Evolutionary conservation across 2,888 invertebrate genomes (phyloP), one percentile per base, ranked within the genome.

Genomic region (Stramonita haemastoma): DNA sequence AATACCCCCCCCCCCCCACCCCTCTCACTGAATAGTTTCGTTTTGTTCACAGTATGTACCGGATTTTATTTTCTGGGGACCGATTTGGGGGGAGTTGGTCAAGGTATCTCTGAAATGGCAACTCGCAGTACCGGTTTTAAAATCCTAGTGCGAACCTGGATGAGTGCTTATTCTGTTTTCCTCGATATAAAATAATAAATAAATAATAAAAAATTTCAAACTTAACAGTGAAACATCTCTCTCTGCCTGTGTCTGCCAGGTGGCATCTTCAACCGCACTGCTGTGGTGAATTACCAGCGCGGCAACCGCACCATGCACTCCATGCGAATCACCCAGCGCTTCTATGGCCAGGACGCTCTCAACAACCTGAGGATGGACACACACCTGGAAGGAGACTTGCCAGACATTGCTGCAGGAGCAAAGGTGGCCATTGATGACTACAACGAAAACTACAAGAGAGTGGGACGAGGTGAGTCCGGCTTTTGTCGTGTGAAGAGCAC

Each of bases 211-310:
- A 66, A 2, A 26, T 66, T 66, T 66, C 26, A 87, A 32, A 6
- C 6, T 5, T n/a, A 34, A 17, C 32, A 66, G 56, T 87, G 34
- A 13, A 32, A 66, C 34, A 6, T 79, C n/a, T 6, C 57, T 29
- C 60, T 6, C 29, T 57, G 88, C 26, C 15, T 26, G 19, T 81
- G 36, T 81, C 46, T 85, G 32, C 93, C 93, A 97, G 97, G 99
- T 84, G 98, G 99, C 2, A 96, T 97, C 32, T 98, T 99, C 95
- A 98, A 98, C 95, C 98, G 99, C 94, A 97, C 98, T 0, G 97
- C 98, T 0, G 97, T 97, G 85, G 96, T 99, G 87, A 97, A 97
- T 91, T 99, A 98, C 95, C 89, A 87, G 26, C 81, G 85, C 11
- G 97, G 98, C 0, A 97, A 97, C 32, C 97, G 98, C 93, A 97